Evolutionary conservation across 2,113 vertebrate genomes (phyloP).

Genomic region (Sinocyclocheilus anophthalmus): DNA sequence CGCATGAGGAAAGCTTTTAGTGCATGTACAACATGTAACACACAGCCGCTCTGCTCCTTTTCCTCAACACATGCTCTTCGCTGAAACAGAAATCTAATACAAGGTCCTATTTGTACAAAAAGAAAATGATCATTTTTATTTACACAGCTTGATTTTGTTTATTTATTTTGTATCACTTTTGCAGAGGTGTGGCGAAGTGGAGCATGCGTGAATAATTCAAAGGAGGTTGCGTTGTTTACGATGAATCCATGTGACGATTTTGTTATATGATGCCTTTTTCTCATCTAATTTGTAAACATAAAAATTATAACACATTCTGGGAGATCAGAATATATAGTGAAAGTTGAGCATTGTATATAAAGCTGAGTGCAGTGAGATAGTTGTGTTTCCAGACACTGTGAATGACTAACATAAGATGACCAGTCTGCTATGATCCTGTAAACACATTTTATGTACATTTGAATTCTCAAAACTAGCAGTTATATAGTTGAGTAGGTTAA

Average conservation of each 20-base stretch:
- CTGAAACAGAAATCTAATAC: slow-evolving; percentile 47
- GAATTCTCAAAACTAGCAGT: slow-evolving; percentile 13
- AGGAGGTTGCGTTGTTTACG: slow-evolving; percentile 10
- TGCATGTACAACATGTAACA: slow-evolving; percentile 45
- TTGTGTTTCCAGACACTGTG: not conserved
- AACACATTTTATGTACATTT: slow-evolving; percentile 68
- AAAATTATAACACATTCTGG: slow-evolving; percentile 27
- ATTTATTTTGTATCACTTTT: not conserved
- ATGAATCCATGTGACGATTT: slow-evolving; percentile 15
- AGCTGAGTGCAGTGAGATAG: not conserved
- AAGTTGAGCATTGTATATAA: not conserved
- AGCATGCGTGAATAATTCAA: slow-evolving; percentile 38
- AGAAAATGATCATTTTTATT: slow-evolving; percentile 48
- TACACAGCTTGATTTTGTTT: slow-evolving; percentile 51
- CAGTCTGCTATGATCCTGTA: slow-evolving; percentile 65
- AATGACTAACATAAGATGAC: not conserved
- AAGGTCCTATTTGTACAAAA: slow-evolving; percentile 55
- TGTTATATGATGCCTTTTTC: not conserved
- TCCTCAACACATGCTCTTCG: slow-evolving; percentile 46
- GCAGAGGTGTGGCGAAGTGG: slow-evolving; percentile 24
- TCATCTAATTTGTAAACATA: slow-evolving; percentile 1
- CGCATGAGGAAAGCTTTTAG: slow-evolving; percentile 44
- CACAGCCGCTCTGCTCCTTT: slow-evolving; percentile 22
- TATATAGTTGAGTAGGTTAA: slow-evolving; percentile 28
- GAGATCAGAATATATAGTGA: slow-evolving; percentile 19